A percentile compares a stretch with the other conserved stretches of the same genome.
Evolutionary conservation across 2,113 vertebrate species (phyloP).

Genomic region (Seriola rivoliana): DNA sequence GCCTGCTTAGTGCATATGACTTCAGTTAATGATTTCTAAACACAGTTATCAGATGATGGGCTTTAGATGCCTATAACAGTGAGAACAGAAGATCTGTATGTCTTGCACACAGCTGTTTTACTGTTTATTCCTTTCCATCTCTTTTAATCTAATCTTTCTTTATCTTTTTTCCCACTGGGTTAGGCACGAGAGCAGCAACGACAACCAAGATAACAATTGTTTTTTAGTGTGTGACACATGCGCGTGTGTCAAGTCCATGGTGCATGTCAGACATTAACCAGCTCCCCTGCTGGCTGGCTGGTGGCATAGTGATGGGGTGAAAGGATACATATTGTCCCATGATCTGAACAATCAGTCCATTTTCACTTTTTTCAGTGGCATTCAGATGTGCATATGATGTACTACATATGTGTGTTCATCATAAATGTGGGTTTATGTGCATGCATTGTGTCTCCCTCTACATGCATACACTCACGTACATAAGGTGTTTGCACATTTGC

Average conservation of each 20-base stretch:
- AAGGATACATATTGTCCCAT: slow-evolving; percentile 47
- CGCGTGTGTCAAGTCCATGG: slow-evolving; percentile 46
- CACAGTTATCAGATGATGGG: slow-evolving; percentile 42
- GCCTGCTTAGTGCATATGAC: slow-evolving; percentile 34
- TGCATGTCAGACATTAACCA: slow-evolving; percentile 59
- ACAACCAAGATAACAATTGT: slow-evolving; percentile 35
- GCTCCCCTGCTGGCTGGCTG: slow-evolving; percentile 59
- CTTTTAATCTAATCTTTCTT: slow-evolving; percentile 49
- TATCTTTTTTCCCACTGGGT: slow-evolving; percentile 33
- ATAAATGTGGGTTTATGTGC: background rate
- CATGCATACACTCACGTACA: background rate
- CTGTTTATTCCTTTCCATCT: slow-evolving; percentile 27
- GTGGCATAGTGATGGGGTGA: slow-evolving; percentile 36
- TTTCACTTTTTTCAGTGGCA: background rate
- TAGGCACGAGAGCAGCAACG: slow-evolving; percentile 26
- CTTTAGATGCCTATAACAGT: slow-evolving; percentile 25
- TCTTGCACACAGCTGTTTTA: slow-evolving; percentile 9
- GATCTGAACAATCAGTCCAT: background rate
- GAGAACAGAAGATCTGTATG: slow-evolving; percentile 26
- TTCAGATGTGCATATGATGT: slow-evolving; percentile 9
- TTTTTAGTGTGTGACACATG: slow-evolving; percentile 42
- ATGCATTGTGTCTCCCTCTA: background rate
- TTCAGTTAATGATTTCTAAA: slow-evolving; percentile 53
- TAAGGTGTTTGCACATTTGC: background rate
- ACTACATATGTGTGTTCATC: background rate